phyloP scores from a whole-genome alignment of 92 coral and sea anemone genomes.

The Phymanthus crucifer region DNA sequence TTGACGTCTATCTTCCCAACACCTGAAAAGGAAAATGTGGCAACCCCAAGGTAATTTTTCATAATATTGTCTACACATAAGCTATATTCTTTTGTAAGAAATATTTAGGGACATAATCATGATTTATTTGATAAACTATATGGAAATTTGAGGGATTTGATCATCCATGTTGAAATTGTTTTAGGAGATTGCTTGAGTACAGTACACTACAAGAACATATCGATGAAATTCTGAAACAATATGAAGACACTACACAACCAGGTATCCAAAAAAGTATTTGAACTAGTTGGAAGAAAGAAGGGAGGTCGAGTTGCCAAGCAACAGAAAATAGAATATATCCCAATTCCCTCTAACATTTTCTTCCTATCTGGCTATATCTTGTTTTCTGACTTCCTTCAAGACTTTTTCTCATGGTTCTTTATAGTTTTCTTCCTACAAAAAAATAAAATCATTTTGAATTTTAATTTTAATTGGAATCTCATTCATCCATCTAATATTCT shows the following conservation, averaged over 20 bases:
- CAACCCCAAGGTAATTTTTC: conserved; percentile 76
- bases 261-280: conserved; percentile 33
- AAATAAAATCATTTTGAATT: too few relatives aligned
- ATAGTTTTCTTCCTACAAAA: too few relatives aligned
- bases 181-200: conserved; percentile 82
- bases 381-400: too few relatives aligned
- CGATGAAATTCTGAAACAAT: conserved; percentile 75
- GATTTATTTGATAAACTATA: too few relatives aligned
- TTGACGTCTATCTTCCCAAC: conserved; percentile 82
- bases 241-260: conserved; percentile 54
- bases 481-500: too few relatives aligned
- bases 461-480: too few relatives aligned
- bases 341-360: too few relatives aligned
- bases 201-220: conserved; percentile 90
- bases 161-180: neutral
- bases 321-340: too few relatives aligned
- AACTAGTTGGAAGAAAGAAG: neutral
- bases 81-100: neutral
- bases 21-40: conserved; percentile 69
- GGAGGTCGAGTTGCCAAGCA: too few relatives aligned
- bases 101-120: neutral
- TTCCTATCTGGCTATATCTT: too few relatives aligned
- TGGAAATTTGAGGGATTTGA: too few relatives aligned
- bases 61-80: neutral
- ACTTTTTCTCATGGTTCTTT: too few relatives aligned